Evolutionary conservation across 2,888 invertebrate genomes (phyloP).

Genomic region (Lathronympha strigana): DNA sequence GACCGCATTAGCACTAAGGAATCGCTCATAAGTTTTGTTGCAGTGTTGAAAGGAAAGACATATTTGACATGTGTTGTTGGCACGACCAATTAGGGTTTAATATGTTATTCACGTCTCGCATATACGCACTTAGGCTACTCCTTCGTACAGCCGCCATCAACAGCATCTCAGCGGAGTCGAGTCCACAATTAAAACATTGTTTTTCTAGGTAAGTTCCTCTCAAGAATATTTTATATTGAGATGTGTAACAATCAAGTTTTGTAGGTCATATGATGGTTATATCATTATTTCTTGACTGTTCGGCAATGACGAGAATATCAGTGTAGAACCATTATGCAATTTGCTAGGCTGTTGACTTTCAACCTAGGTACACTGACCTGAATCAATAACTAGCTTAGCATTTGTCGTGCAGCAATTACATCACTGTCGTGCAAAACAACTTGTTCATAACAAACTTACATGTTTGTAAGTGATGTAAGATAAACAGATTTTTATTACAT

Average conservation of each 20-base stretch:
- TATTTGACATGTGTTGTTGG: slow-evolving; percentile 14
- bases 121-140: neutral
- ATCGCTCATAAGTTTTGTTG: neutral
- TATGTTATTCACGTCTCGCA: slow-evolving; percentile 2
- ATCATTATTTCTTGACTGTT: neutral
- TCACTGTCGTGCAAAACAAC: slow-evolving; percentile 9
- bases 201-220: too few species aligned
- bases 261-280: neutral
- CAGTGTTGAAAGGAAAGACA: neutral
- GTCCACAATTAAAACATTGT: too few species aligned
- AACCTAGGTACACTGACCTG: slow-evolving; percentile 40
- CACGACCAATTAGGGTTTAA: slow-evolving; percentile 10
- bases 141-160: neutral
- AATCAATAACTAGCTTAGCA: slow-evolving; percentile 13
- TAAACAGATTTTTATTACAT: too few species aligned
- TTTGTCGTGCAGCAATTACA: slow-evolving; percentile 7
- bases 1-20: neutral
- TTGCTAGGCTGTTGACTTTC: slow-evolving; percentile 47
- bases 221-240: too few species aligned
- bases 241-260: too few species aligned
- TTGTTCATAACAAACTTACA: neutral
- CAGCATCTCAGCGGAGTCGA: neutral
- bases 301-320: neutral
- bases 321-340: slow-evolving; percentile 37
- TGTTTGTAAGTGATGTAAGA: neutral